These are phyloP conservation scores for Erebia epiphron DNA, from an alignment of 2,888 invertebrate genomes.

Conservation along the genomic window DNA sequence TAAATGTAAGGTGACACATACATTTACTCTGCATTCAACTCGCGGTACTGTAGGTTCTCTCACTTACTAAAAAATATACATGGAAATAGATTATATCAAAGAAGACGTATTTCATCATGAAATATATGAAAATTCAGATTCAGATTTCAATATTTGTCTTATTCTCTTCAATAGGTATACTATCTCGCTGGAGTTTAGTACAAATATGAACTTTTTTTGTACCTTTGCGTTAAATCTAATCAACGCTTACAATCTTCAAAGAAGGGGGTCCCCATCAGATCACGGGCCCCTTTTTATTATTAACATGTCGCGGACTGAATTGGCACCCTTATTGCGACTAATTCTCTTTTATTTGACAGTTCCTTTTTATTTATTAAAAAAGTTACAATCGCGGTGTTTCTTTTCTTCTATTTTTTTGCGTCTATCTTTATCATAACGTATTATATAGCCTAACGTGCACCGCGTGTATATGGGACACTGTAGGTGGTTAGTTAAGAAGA, in stretches of 20 bases:
- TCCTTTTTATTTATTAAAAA: slow-evolving; percentile 48
- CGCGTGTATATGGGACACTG: too few species aligned
- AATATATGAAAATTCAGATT: too few species aligned
- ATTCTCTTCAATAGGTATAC: slow-evolving; percentile 33
- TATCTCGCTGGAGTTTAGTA: slow-evolving; percentile 25
- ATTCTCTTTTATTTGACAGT: slow-evolving; percentile 69
- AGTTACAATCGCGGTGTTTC: background rate
- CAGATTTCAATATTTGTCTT: background rate
- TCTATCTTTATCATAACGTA: too few species aligned
- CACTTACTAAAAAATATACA: too few species aligned
- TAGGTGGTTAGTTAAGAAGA: too few species aligned
- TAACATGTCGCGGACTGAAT: slow-evolving; percentile 74
- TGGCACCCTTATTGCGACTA: slow-evolving; percentile 65
- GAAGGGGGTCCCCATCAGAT: slow-evolving; percentile 61
- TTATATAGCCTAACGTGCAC: too few species aligned
- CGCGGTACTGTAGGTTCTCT: too few species aligned
- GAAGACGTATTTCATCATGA: too few species aligned
- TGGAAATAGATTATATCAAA: too few species aligned
- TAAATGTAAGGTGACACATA: too few species aligned
- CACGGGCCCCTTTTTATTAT: slow-evolving; percentile 66
- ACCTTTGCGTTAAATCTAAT: slow-evolving; percentile 50
- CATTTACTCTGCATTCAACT: too few species aligned
- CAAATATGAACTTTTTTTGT: slow-evolving; percentile 36
- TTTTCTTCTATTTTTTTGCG: background rate
- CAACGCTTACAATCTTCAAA: slow-evolving; percentile 54